Evolutionary conservation across 2,113 vertebrate genomes (phyloP).

Genomic region (Cyprinodon brontotheroides): DNA sequence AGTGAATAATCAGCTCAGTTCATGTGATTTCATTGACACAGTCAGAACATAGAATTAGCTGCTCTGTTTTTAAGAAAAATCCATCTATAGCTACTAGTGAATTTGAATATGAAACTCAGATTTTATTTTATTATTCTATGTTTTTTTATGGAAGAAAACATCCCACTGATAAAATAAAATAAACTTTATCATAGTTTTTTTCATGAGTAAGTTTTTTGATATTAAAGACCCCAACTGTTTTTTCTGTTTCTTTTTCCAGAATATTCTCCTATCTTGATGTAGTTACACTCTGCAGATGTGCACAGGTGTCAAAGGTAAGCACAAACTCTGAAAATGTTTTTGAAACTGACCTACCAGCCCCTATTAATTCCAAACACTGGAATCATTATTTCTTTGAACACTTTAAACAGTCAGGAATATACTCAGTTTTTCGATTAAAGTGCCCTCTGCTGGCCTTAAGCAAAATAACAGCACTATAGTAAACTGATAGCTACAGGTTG

Average conservation of each 20-base stretch:
- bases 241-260: constrained; percentile 77
- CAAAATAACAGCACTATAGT: not conserved
- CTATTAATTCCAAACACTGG: not conserved
- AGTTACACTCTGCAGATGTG: constrained; percentile 94
- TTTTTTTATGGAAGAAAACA: not conserved
- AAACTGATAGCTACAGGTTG: not conserved
- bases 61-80: not conserved
- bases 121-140: not conserved
- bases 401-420: not conserved
- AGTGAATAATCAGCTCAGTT: not conserved
- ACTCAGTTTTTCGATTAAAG: constrained; percentile 15
- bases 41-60: not conserved
- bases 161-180: not conserved
- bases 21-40: not conserved
- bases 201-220: no score
- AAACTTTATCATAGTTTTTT: not conserved
- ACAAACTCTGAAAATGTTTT: constrained; percentile 2
- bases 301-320: constrained; percentile 94
- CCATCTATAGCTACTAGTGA: not conserved
- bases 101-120: no score
- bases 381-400: not conserved
- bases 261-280: constrained; percentile 98
- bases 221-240: not conserved
- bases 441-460: constrained; percentile 56
- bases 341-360: not conserved